Evolutionary conservation across 1,140 invertebrate genomes (phyloP).

Genomic region (Hesperophylax magnus): DNA sequence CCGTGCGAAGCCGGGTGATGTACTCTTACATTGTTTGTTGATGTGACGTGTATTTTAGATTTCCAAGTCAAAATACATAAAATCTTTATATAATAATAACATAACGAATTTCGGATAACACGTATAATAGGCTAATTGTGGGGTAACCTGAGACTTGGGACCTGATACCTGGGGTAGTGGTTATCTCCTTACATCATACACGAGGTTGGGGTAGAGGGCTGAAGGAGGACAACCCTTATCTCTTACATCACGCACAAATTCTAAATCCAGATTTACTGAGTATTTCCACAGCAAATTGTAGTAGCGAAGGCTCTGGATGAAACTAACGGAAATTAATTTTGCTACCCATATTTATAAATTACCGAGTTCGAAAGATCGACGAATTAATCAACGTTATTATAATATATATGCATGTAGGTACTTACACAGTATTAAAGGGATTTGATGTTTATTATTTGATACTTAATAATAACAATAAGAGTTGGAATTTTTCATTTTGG

Average conservation of each 20-base stretch:
- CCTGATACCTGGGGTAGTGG: not conserved
- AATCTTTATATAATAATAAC: conserved; percentile 8
- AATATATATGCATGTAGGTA: too few species aligned
- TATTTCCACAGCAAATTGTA: not conserved
- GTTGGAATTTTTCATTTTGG: too few species aligned
- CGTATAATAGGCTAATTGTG: conserved; percentile 51
- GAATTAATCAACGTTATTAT: too few species aligned
- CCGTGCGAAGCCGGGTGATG: too few species aligned
- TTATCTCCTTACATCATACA: conserved; percentile 32
- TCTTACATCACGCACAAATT: not conserved
- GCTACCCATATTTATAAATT: too few species aligned
- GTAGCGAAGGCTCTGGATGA: not conserved
- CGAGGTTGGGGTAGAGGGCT: not conserved
- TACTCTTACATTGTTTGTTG: too few species aligned
- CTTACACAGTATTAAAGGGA: too few species aligned
- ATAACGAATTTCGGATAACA: conserved; percentile 49
- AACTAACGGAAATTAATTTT: not conserved
- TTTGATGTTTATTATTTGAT: too few species aligned
- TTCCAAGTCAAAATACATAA: not conserved
- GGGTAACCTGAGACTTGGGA: conserved; percentile 14
- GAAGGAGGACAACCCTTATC: conserved; percentile 7
- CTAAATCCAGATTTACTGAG: not conserved
- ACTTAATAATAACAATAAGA: too few species aligned
- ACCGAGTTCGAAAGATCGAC: too few species aligned
- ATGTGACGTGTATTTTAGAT: not conserved